A percentile compares a stretch with the other conserved stretches of the same genome.
Evolutionary conservation across 1,140 invertebrate species (phyloP).

Genomic region (Stegodyphus dumicola): DNA sequence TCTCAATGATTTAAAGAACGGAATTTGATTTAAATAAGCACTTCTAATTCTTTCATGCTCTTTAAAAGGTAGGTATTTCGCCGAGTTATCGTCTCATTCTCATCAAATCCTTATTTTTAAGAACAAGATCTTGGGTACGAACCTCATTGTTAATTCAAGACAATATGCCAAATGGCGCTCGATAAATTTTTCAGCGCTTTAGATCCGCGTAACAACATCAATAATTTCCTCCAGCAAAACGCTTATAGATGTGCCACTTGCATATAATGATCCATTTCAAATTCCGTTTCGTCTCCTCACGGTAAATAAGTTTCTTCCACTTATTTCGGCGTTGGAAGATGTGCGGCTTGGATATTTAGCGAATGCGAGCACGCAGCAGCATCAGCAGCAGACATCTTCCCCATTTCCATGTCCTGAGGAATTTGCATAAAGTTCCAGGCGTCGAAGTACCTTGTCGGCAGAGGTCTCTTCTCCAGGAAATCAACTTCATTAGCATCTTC

Average conservation of each 20-base stretch:
- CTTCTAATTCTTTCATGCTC: too few relatives aligned
- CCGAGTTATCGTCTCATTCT: too few relatives aligned
- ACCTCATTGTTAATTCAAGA: background rate
- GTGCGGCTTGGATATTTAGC: conserved; percentile 45
- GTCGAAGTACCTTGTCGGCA: background rate
- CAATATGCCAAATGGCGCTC: background rate
- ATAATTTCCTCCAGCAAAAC: background rate
- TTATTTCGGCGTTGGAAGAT: conserved; percentile 12
- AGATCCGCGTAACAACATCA: background rate
- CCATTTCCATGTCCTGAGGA: background rate
- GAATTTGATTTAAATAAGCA: too few relatives aligned
- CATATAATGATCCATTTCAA: conserved; percentile 40
- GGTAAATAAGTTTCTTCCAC: conserved; percentile 34
- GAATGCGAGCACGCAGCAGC: conserved; percentile 25
- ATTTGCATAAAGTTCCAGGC: conserved; percentile 4
- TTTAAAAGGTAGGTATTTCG: too few relatives aligned
- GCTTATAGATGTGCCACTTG: background rate
- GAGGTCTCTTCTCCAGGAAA: background rate
- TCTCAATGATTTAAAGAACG: too few relatives aligned
- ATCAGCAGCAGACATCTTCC: background rate
- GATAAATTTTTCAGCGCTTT: conserved; percentile 15
- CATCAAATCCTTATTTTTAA: too few relatives aligned
- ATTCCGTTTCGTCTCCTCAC: conserved; percentile 13
- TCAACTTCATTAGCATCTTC: conserved; percentile 57
- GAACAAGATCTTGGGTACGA: too few relatives aligned